phyloP scores from a whole-genome alignment of 2,888 invertebrate species.

The Apantesis nais region DNA sequence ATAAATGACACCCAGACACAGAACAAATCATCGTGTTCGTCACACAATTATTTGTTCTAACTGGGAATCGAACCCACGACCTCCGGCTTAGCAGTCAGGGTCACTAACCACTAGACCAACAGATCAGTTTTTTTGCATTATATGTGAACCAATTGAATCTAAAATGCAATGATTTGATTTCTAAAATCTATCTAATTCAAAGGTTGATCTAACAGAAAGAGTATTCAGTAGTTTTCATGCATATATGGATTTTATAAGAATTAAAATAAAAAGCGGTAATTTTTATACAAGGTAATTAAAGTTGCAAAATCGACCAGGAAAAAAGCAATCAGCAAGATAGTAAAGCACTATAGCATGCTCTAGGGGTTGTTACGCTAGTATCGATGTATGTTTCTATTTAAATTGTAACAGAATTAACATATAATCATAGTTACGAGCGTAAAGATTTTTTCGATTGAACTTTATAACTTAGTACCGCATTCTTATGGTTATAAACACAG shows the following conservation, averaged over 20 bases:
- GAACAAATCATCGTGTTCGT: too few relatives aligned
- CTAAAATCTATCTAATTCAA: neutral
- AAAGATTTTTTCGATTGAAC: neutral
- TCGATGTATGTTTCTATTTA: neutral
- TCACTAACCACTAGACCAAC: too few relatives aligned
- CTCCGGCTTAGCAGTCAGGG: too few relatives aligned
- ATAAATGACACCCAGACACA: too few relatives aligned
- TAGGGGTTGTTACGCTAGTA: neutral
- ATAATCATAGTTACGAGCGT: conserved; percentile 1
- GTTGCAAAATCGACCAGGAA: neutral
- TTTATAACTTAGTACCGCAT: neutral
- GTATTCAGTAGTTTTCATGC: too few relatives aligned
- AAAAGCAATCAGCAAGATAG: neutral
- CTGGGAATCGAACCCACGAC: too few relatives aligned
- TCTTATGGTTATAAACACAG: neutral
- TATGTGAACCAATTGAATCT: neutral
- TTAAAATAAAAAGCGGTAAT: too few relatives aligned
- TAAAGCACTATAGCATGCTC: neutral
- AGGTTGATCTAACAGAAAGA: too few relatives aligned
- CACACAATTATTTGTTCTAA: too few relatives aligned
- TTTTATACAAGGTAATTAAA: neutral
- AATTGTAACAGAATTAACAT: neutral
- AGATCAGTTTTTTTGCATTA: too few relatives aligned
- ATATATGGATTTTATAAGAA: neutral
- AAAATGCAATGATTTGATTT: neutral